Percentiles rank a stretch among this genome's conserved stretches.
Conservation (phyloP, 1,140 invertebrate genomes). For the Zophobas morio region DNA sequence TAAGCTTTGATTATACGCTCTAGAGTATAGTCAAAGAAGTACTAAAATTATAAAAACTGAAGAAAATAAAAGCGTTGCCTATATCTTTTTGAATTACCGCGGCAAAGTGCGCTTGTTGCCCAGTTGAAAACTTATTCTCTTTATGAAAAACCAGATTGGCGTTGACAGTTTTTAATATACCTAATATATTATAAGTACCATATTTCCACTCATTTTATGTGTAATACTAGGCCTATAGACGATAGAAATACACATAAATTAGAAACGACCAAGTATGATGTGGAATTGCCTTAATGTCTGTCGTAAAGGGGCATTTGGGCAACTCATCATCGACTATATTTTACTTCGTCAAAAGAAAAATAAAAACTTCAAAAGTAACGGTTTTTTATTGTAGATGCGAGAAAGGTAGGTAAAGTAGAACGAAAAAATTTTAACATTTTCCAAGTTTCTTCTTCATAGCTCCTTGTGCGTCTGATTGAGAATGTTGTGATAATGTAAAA, state of each 20-base stretch:
- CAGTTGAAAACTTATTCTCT: conserved; percentile 26
- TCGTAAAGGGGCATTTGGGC: background rate
- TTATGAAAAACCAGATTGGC: conserved; percentile 27
- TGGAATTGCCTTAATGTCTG: background rate
- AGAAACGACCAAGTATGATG: conserved; percentile 13
- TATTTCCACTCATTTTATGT: conserved; percentile 24
- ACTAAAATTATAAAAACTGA: conserved; percentile 20
- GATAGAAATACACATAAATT: conserved; percentile 31
- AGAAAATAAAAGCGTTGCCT: conserved; percentile 29
- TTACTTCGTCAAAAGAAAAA: conserved; percentile 34
- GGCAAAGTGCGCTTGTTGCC: conserved; percentile 41
- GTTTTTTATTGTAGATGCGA: background rate
- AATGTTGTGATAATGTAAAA: no score
- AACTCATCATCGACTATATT: conserved; percentile 6
- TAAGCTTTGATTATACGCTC: conserved; percentile 39
- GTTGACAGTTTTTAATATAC: conserved; percentile 35
- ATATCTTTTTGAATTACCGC: conserved; percentile 37
- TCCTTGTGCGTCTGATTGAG: no score
- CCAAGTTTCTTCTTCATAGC: no score
- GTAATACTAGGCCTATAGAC: conserved; percentile 38
- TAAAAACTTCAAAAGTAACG: conserved; percentile 11
- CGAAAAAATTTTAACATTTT: no score
- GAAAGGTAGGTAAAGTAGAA: no score
- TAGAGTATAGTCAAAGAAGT: conserved; percentile 36
- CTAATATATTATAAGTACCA: background rate